These are phyloP conservation scores for Stenotaenia linearis DNA, from an alignment of 2,888 invertebrate genomes.

Conservation along the genomic window DNA sequence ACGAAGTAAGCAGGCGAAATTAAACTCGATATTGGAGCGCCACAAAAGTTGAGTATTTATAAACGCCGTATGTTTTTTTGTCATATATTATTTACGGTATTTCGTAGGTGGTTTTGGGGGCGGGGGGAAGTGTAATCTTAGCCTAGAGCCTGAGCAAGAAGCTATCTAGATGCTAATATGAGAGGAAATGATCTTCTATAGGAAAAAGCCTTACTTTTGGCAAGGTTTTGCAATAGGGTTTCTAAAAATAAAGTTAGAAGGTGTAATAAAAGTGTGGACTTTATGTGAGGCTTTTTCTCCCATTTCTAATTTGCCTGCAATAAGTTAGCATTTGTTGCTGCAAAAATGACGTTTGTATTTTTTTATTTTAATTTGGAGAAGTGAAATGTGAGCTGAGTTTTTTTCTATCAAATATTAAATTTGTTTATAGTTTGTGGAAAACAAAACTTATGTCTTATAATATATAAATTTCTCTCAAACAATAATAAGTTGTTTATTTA, in stretches of 20 bases:
- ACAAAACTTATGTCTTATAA: too few relatives aligned
- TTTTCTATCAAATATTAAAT: too few relatives aligned
- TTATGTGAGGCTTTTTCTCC: not conserved
- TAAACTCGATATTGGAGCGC: not conserved
- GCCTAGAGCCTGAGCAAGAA: not conserved
- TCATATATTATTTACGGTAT: too few relatives aligned
- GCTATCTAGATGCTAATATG: not conserved
- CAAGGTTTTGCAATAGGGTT: not conserved
- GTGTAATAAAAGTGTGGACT: not conserved
- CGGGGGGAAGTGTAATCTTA: not conserved
- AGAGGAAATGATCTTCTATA: not conserved
- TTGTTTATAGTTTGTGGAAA: too few relatives aligned
- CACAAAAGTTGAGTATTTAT: not conserved
- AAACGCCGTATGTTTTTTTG: too few relatives aligned
- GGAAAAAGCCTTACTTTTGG: not conserved
- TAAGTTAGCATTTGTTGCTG: too few relatives aligned
- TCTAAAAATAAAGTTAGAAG: not conserved
- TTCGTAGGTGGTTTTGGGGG: not conserved
- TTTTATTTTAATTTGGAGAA: too few relatives aligned
- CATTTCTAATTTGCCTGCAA: too few relatives aligned
- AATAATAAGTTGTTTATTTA: too few relatives aligned
- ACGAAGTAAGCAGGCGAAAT: not conserved
- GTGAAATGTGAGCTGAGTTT: too few relatives aligned
- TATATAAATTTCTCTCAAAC: too few relatives aligned
- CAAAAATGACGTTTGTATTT: too few relatives aligned